A percentile compares a stretch with the other conserved stretches of the same genome.
These are phyloP conservation scores for Zeus faber DNA, from an alignment of 2,113 vertebrate species.

Conservation along the genomic window DNA sequence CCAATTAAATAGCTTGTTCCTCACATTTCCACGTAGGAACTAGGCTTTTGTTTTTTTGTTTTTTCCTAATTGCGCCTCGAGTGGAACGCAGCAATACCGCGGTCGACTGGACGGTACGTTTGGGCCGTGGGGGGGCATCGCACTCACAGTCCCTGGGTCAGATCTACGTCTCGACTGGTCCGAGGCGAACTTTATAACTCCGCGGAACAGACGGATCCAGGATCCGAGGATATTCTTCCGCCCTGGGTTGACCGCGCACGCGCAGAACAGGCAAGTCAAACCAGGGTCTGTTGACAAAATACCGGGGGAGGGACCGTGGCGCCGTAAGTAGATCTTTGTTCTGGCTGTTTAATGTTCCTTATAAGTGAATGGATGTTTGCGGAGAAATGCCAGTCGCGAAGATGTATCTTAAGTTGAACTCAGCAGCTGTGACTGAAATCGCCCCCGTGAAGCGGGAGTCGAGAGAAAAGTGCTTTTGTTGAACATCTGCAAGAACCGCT, in stretches of 20 bases:
- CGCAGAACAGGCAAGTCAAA: conserved; percentile 4
- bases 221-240: neutral
- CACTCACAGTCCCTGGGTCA: too few relatives aligned
- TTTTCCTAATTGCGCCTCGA: too few relatives aligned
- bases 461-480: conserved; percentile 1
- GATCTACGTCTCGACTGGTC: too few relatives aligned
- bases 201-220: neutral
- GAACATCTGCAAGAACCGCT: conserved; percentile 60
- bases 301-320: conserved; percentile 54
- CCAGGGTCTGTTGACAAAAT: conserved; percentile 58
- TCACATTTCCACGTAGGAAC: too few relatives aligned
- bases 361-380: neutral
- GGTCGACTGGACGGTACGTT: too few relatives aligned
- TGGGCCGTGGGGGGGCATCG: too few relatives aligned
- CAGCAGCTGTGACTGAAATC: neutral
- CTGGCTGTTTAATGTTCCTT: neutral
- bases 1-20: too few relatives aligned
- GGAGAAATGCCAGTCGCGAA: too few relatives aligned
- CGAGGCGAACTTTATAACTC: too few relatives aligned
- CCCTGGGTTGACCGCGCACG: conserved; percentile 41
- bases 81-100: too few relatives aligned
- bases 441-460: neutral
- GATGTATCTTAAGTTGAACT: too few relatives aligned
- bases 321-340: conserved; percentile 66
- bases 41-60: too few relatives aligned